Conservation (phyloP, 1,140 invertebrate genomes). For the Platorchestia sp. region DNA sequence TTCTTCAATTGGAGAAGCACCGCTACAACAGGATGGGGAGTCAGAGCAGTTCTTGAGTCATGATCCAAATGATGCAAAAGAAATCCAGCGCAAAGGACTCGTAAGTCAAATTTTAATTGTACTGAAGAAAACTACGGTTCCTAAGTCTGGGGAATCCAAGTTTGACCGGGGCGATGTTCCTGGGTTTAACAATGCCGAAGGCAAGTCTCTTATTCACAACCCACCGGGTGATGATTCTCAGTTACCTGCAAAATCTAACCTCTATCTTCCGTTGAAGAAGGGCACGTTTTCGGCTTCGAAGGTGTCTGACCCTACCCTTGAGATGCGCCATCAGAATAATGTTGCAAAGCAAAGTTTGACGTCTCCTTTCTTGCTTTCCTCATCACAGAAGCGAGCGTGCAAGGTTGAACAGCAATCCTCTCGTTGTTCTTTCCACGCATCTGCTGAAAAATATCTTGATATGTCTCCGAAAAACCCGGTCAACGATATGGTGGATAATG, state of each 20-base stretch:
- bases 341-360: not conserved
- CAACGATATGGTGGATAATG: not conserved
- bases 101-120: not conserved
- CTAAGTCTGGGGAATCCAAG: not conserved
- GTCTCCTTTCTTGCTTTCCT: not conserved
- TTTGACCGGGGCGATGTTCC: not conserved
- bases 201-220: not conserved
- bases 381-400: not conserved
- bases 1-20: not conserved
- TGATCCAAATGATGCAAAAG: not conserved
- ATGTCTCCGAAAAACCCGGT: slow-evolving; percentile 15
- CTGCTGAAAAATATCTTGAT: slow-evolving; percentile 13
- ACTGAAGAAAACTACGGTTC: not conserved
- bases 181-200: not conserved
- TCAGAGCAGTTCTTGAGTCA: not conserved
- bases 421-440: slow-evolving; percentile 4
- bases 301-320: not conserved
- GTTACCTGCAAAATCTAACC: not conserved
- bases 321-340: not conserved
- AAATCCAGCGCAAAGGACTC: not conserved
- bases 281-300: not conserved
- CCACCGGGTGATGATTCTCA: not conserved
- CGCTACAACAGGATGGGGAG: not conserved
- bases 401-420: not conserved
- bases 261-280: not conserved